Conservation (phyloP, 2,113 vertebrate species). For the Solenodon paradoxus region DNA sequence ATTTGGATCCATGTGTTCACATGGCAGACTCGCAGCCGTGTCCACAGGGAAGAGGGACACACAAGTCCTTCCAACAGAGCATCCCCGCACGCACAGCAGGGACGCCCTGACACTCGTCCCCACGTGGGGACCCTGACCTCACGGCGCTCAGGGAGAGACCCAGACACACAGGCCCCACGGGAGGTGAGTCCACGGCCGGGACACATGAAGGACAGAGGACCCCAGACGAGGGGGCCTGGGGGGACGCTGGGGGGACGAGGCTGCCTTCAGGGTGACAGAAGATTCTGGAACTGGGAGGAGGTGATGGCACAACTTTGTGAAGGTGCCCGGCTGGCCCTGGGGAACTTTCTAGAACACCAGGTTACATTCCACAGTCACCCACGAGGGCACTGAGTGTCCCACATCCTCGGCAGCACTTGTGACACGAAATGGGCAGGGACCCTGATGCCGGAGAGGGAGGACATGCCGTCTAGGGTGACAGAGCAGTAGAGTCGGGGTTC, state of each 20-base stretch:
- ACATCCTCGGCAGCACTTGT: too few relatives aligned
- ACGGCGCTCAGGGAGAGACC: accelerated
- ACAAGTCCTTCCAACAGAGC: accelerated
- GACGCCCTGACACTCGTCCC: accelerated
- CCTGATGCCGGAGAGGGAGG: too few relatives aligned
- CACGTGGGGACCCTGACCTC: background rate
- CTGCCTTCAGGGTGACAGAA: background rate
- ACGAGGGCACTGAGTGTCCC: too few relatives aligned
- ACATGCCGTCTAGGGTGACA: too few relatives aligned
- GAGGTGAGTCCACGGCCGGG: background rate
- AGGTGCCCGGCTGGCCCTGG: background rate
- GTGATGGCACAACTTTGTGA: background rate
- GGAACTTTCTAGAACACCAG: too few relatives aligned
- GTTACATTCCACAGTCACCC: too few relatives aligned
- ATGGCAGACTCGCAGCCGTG: too few relatives aligned
- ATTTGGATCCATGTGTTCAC: too few relatives aligned
- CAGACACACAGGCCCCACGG: background rate
- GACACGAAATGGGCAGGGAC: too few relatives aligned
- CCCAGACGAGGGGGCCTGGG: background rate
- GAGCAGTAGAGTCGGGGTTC: accelerated
- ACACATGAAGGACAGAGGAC: background rate
- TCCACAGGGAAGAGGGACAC: background rate
- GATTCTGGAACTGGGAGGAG: background rate
- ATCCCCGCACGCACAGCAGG: accelerated
- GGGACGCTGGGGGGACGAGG: background rate